Conservation (phyloP, 1,140 invertebrate species). For the Caenorhabditis briggsae region DNA sequence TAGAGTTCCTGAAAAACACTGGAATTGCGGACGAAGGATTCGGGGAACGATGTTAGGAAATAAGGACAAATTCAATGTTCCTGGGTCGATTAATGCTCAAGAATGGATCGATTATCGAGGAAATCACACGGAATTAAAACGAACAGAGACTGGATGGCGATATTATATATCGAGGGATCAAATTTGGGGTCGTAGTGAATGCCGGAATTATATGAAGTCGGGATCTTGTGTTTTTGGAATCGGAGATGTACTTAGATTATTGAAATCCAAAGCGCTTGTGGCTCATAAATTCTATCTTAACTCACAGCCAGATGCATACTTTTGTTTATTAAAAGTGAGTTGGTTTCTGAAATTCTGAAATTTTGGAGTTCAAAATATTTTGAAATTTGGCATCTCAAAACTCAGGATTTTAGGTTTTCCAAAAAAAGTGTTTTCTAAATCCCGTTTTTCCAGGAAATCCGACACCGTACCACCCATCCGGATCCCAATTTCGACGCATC, state of each 20-base stretch:
- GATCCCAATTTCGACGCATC: background rate
- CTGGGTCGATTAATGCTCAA: background rate
- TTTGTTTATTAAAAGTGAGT: slow-evolving; percentile 32
- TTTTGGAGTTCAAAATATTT: background rate
- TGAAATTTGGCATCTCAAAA: too few species aligned
- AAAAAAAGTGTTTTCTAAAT: too few species aligned
- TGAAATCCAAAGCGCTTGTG: background rate
- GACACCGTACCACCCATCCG: background rate
- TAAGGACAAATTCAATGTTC: background rate
- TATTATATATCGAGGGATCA: slow-evolving; percentile 47
- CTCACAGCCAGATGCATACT: slow-evolving; percentile 28
- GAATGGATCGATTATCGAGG: slow-evolving; percentile 10
- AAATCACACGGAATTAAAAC: background rate
- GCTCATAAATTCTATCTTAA: slow-evolving; percentile 34
- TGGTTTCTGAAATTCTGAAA: background rate
- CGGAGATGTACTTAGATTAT: slow-evolving; percentile 9
- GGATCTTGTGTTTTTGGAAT: slow-evolving; percentile 35
- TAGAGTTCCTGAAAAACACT: slow-evolving; percentile 14
- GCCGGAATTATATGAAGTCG: background rate
- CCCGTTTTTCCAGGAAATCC: background rate
- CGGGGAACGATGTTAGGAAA: background rate
- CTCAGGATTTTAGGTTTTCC: too few species aligned
- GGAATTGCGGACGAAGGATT: slow-evolving; percentile 41
- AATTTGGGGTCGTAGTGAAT: background rate
- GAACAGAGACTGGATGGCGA: background rate